These are phyloP conservation scores for Caerostris darwini DNA, from an alignment of 1,140 invertebrate species.

Conservation along the genomic window DNA sequence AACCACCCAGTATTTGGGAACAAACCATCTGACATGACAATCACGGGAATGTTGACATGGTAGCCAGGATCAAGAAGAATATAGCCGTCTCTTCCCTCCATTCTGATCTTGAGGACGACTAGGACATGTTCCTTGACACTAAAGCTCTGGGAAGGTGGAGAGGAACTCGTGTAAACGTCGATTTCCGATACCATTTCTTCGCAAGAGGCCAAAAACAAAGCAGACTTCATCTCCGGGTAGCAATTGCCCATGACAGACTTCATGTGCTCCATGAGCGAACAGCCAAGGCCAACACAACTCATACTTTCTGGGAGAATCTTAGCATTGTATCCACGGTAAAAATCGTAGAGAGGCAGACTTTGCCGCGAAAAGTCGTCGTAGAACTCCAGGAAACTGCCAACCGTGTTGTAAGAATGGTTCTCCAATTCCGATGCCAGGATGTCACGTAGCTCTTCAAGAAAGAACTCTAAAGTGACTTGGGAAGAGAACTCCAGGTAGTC, in stretches of 20 bases:
- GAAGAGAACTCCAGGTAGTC: slow-evolving; percentile 80
- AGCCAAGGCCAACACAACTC: slow-evolving; percentile 93
- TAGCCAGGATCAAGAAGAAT: slow-evolving; percentile 94
- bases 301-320: slow-evolving; percentile 89
- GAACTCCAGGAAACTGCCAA: slow-evolving; percentile 88
- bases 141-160: slow-evolving; percentile 80
- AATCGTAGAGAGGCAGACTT: slow-evolving; percentile 85
- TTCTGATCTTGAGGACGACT: slow-evolving; percentile 88
- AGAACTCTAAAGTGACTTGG: slow-evolving; percentile 84
- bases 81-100: slow-evolving; percentile 87
- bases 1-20: slow-evolving; percentile 96
- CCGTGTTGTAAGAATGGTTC: slow-evolving; percentile 91
- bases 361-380: slow-evolving; percentile 82
- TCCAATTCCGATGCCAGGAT: slow-evolving; percentile 88
- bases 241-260: slow-evolving; percentile 84
- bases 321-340: slow-evolving; percentile 89
- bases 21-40: slow-evolving; percentile 91
- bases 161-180: slow-evolving; percentile 77
- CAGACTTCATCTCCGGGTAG: slow-evolving; percentile 85
- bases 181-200: slow-evolving; percentile 86
- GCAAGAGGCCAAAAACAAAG: slow-evolving; percentile 89
- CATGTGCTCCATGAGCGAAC: slow-evolving; percentile 86
- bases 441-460: slow-evolving; percentile 88
- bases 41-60: slow-evolving; percentile 91
- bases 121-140: slow-evolving; percentile 94